Evolutionary conservation across 1,140 invertebrate genomes (phyloP).

Genomic region (Drosophila yakuba): DNA sequence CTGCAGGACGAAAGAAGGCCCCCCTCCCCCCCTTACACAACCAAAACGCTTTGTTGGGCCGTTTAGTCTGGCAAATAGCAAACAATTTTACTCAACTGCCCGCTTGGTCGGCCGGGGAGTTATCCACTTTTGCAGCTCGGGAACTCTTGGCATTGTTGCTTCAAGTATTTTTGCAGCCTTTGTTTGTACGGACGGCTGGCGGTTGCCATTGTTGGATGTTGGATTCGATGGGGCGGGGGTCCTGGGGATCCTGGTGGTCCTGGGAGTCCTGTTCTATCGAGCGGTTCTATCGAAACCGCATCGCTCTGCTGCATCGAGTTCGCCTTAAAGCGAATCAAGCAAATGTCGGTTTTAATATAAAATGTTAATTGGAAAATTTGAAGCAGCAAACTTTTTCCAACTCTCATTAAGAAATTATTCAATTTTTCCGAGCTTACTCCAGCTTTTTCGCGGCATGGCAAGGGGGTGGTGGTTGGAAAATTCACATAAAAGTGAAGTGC

Average conservation of each 20-base stretch:
- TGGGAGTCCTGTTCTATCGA: slow-evolving; percentile 19
- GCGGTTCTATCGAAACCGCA: slow-evolving; percentile 26
- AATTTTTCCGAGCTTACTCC: slow-evolving; percentile 23
- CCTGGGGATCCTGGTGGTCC: too few relatives aligned
- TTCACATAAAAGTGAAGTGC: slow-evolving; percentile 55
- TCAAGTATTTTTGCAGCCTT: slow-evolving; percentile 79
- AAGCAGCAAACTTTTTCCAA: slow-evolving; percentile 42
- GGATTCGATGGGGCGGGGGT: background rate
- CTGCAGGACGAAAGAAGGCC: slow-evolving; percentile 19
- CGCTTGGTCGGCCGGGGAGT: slow-evolving; percentile 13
- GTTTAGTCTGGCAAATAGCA: slow-evolving; percentile 77
- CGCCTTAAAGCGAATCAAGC: slow-evolving; percentile 74
- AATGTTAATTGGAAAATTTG: slow-evolving; percentile 74
- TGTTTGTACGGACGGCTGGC: slow-evolving; percentile 63
- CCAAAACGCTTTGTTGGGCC: slow-evolving; percentile 66
- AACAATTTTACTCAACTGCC: slow-evolving; percentile 65
- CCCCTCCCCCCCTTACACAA: background rate
- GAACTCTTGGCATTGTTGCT: slow-evolving; percentile 67
- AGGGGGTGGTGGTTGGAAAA: background rate
- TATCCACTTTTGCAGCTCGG: slow-evolving; percentile 15
- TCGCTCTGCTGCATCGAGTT: slow-evolving; percentile 2
- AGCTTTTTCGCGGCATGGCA: too few relatives aligned
- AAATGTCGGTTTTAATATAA: slow-evolving; percentile 73
- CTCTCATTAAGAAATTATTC: slow-evolving; percentile 74
- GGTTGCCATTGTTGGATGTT: slow-evolving; percentile 46